phyloP scores from a whole-genome alignment of 2,113 vertebrate species.

The Henicopernis longicauda region DNA sequence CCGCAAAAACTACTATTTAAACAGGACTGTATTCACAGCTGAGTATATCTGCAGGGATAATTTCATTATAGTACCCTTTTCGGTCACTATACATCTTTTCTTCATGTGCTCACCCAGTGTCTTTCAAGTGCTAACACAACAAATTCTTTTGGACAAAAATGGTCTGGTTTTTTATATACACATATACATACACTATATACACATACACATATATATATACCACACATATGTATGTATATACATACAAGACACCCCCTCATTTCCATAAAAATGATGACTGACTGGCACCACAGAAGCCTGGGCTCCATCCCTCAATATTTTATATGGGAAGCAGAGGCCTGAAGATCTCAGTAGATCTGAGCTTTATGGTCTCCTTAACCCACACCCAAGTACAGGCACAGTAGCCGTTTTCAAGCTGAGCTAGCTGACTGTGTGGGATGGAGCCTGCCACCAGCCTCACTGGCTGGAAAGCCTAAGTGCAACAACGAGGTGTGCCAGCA shows the following conservation, averaged over 20 bases:
- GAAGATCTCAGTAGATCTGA: background rate
- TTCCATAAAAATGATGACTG: background rate
- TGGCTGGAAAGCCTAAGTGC: rapidly evolving
- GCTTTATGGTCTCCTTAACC: background rate
- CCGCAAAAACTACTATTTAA: background rate
- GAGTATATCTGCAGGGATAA: background rate
- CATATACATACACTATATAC: no score
- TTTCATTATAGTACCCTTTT: background rate
- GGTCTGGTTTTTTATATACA: rapidly evolving
- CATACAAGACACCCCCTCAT: rapidly evolving
- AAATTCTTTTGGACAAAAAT: background rate
- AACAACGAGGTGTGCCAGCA: rapidly evolving
- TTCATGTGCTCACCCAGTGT: rapidly evolving
- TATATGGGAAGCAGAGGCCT: background rate
- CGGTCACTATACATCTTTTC: background rate
- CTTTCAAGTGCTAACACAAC: background rate
- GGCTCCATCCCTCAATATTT: background rate
- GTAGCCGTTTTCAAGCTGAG: background rate
- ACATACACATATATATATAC: rapidly evolving
- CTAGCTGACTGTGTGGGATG: rapidly evolving
- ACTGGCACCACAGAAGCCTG: background rate
- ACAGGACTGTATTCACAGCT: background rate
- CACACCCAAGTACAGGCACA: rapidly evolving
- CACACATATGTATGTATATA: rapidly evolving
- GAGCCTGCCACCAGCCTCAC: background rate